phyloP scores from a whole-genome alignment of 2,888 invertebrate species.

The Oscheius sp. region DNA sequence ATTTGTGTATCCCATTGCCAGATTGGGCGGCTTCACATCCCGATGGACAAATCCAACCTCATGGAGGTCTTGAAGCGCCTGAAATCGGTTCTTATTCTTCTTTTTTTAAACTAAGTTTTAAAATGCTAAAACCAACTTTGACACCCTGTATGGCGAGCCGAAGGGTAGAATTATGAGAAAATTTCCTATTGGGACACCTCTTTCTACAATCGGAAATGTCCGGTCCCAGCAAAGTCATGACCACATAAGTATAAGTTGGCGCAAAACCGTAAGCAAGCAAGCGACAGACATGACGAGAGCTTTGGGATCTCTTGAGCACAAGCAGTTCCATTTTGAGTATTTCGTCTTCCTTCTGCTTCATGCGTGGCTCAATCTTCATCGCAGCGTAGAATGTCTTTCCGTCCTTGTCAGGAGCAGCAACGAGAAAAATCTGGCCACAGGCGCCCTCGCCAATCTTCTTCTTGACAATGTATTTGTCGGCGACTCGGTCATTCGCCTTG shows the following conservation, averaged over 20 bases:
- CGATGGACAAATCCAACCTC: slow-evolving; percentile 61
- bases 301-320: slow-evolving; percentile 56
- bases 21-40: slow-evolving; percentile 61
- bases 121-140: slow-evolving; percentile 29
- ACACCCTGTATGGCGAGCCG: slow-evolving; percentile 54
- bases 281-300: slow-evolving; percentile 57
- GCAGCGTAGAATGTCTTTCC: slow-evolving; percentile 46
- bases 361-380: slow-evolving; percentile 60
- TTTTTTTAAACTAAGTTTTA: not conserved
- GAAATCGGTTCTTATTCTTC: slow-evolving; percentile 7
- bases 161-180: slow-evolving; percentile 45
- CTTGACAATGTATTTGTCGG: slow-evolving; percentile 50
- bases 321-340: slow-evolving; percentile 65
- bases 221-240: slow-evolving; percentile 63
- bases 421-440: slow-evolving; percentile 51
- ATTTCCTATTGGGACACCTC: slow-evolving; percentile 46
- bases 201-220: slow-evolving; percentile 59
- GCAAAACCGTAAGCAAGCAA: slow-evolving; percentile 50
- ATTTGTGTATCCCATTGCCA: slow-evolving; percentile 48
- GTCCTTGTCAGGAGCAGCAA: slow-evolving; percentile 30
- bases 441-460: slow-evolving; percentile 63
- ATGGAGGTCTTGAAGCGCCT: slow-evolving; percentile 58
- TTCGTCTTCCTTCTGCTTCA: slow-evolving; percentile 60
- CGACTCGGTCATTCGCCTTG: slow-evolving; percentile 44
- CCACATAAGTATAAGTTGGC: slow-evolving; percentile 52